Base-by-base conservation (phyloP, 2,888 invertebrate species). In the Biston stratarius region DNA sequence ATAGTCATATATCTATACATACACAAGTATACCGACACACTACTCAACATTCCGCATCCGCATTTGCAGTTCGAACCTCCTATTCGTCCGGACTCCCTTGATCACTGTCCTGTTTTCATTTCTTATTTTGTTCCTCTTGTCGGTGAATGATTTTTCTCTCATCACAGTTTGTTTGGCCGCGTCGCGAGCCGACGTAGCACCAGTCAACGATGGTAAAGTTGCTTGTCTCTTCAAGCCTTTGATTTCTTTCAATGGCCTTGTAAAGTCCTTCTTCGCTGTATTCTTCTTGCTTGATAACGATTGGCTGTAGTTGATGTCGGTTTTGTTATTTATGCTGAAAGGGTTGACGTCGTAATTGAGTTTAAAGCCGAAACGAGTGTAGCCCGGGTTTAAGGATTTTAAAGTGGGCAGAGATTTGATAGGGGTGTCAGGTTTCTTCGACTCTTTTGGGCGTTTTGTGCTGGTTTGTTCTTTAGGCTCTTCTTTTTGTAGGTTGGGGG, bases 21-120 rank as follows among this genome's bases (percentile, higher is more conserved):
- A 24, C 24, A 24, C 1, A 24, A 24, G 24, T n/a, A n/a, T n/a
- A n/a, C n/a, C n/a, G n/a, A n/a, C n/a, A 24, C 24, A 24, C 24
- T 79, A 74, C 2, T 85, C 82, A 12, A 94, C 75, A 72, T 95
- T 95, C 33, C 96, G 94, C 84, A 95, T 92, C 75, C 95, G 91
- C 96, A 96, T 97, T 77, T 96, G 95, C 62, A 97, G 83, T 63
- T 97, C 96, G 76, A 97, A 97, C 51, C 97, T 90, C 47, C 96
- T 92, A 84, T 97, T 97, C 0, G 95, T 95, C 45, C 97, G 89
- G 0, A 97, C 96, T 0, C 96, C 96, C 70, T 95, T 95, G 0
- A 96, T 89, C 6, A 94, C 80, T 0, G 89, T 90, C 57, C 95
- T 90, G 53, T 84, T 92, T 62, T 93, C 89, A 15, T 85, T 88